A percentile compares a stretch with the other conserved stretches of the same genome.
Evolutionary conservation across 2,888 invertebrate species (phyloP).

Genomic region (Hypselothyrea guttata): DNA sequence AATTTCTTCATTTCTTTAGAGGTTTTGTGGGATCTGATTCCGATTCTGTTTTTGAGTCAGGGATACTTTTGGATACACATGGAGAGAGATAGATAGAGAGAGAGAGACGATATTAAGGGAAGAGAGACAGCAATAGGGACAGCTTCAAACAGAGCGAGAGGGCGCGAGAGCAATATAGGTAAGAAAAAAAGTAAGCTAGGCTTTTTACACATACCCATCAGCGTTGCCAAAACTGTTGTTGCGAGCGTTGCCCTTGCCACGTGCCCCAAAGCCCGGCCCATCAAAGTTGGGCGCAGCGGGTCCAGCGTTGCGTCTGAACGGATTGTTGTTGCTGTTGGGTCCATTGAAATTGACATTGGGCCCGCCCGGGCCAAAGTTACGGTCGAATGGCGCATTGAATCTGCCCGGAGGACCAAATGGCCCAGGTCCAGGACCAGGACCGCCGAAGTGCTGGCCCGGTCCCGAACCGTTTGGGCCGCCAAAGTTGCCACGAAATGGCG

Average conservation of each 20-base stretch:
- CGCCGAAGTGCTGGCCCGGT: too few species aligned
- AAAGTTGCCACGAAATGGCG: too few species aligned
- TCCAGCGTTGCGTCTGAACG: constrained; percentile 66
- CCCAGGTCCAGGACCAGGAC: too few species aligned
- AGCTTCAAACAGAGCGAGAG: too few species aligned
- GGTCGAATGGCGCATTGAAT: constrained; percentile 34
- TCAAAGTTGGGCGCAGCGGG: constrained; percentile 36
- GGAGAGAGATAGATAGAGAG: too few species aligned
- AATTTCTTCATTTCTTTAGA: too few species aligned
- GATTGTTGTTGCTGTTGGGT: constrained; percentile 48
- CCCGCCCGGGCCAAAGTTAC: constrained; percentile 38
- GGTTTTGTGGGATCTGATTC: background rate
- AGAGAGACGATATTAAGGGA: too few species aligned
- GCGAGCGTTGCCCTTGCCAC: constrained; percentile 19
- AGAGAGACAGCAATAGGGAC: constrained; percentile 1
- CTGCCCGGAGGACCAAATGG: constrained; percentile 8
- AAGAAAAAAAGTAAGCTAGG: background rate
- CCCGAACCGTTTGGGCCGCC: too few species aligned
- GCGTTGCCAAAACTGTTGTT: constrained; percentile 29
- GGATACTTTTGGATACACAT: too few species aligned
- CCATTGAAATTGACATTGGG: constrained; percentile 30
- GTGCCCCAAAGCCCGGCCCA: constrained; percentile 28
- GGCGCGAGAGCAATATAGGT: background rate
- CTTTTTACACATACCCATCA: constrained; percentile 64
- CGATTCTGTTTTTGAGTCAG: too few species aligned